These are phyloP conservation scores for Gobiocypris rarus DNA, from an alignment of 2,113 vertebrate genomes.

Conservation along the genomic window DNA sequence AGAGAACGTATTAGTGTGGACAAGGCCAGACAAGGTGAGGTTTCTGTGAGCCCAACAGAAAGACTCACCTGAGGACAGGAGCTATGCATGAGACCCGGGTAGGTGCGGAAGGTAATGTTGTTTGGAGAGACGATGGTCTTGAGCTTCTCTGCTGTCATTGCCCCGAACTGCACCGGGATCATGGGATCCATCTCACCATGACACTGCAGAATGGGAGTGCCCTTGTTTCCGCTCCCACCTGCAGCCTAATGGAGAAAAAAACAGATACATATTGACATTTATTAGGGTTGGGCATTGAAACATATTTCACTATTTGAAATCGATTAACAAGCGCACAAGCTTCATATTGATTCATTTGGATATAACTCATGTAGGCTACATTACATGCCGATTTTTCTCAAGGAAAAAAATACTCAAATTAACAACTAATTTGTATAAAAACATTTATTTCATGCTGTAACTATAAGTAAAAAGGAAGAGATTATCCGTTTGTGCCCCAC, in stretches of 20 bases:
- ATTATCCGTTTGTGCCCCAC: too few relatives aligned
- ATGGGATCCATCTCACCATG: slow-evolving; percentile 91
- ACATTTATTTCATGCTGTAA: too few relatives aligned
- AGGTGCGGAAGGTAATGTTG: slow-evolving; percentile 90
- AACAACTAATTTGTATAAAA: too few relatives aligned
- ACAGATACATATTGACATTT: neutral
- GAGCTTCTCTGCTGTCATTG: slow-evolving; percentile 90
- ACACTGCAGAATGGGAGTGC: slow-evolving; percentile 93
- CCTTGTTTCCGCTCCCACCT: slow-evolving; percentile 81
- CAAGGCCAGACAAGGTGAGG: too few relatives aligned
- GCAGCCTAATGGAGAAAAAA: slow-evolving; percentile 78
- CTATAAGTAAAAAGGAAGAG: too few relatives aligned
- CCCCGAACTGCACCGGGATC: slow-evolving; percentile 89
- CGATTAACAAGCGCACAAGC: too few relatives aligned
- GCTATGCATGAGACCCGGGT: slow-evolving; percentile 86
- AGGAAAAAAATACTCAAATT: too few relatives aligned
- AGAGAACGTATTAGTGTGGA: too few relatives aligned
- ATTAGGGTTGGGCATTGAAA: too few relatives aligned
- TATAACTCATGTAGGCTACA: too few relatives aligned
- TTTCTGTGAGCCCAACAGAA: neutral
- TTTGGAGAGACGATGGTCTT: slow-evolving; percentile 84
- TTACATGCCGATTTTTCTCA: too few relatives aligned
- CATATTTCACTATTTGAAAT: neutral
- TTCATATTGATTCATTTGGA: too few relatives aligned
- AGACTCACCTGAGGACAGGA: slow-evolving; percentile 86